These are phyloP conservation scores for Chaetodon trifascialis DNA, from an alignment of 2,113 vertebrate species.

Conservation along the genomic window DNA sequence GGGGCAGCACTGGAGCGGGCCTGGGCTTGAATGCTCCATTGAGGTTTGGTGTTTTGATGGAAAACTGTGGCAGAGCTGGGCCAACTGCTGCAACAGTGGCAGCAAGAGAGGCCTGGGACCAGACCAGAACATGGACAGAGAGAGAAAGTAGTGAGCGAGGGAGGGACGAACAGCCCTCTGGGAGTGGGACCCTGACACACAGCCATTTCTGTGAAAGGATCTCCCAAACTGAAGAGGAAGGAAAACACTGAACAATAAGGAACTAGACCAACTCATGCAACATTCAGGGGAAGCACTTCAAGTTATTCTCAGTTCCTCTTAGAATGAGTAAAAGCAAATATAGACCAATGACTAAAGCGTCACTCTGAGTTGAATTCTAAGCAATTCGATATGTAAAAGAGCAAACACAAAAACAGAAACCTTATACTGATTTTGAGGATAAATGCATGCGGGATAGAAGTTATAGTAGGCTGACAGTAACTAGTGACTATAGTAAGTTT, in stretches of 20 bases:
- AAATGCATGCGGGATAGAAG: background rate
- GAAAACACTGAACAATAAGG: slow-evolving; percentile 49
- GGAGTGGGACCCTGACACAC: slow-evolving; percentile 57
- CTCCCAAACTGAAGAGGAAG: slow-evolving; percentile 57
- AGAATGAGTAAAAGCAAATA: slow-evolving; percentile 8
- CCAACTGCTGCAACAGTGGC: slow-evolving; percentile 76
- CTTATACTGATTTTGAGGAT: background rate
- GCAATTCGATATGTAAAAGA: background rate
- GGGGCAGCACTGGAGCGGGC: slow-evolving; percentile 74
- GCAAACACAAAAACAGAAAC: background rate
- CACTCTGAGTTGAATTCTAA: background rate
- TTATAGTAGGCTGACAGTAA: background rate
- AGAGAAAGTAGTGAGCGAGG: slow-evolving; percentile 49
- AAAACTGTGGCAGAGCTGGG: slow-evolving; percentile 80
- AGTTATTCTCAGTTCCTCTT: slow-evolving; percentile 54
- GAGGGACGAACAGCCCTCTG: slow-evolving; percentile 51
- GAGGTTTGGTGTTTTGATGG: slow-evolving; percentile 86
- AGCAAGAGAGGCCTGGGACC: slow-evolving; percentile 65
- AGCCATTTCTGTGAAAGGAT: slow-evolving; percentile 62
- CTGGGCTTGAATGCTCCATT: slow-evolving; percentile 83
- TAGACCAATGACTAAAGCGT: slow-evolving; percentile 15
- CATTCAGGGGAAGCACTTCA: slow-evolving; percentile 57
- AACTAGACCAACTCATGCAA: slow-evolving; percentile 41
- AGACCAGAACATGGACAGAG: slow-evolving; percentile 52
- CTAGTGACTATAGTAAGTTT: too few species aligned